Evolutionary conservation across 2,113 vertebrate species (phyloP), one percentile per base, ranked within the genome.

Genomic region (Garra rufa): DNA sequence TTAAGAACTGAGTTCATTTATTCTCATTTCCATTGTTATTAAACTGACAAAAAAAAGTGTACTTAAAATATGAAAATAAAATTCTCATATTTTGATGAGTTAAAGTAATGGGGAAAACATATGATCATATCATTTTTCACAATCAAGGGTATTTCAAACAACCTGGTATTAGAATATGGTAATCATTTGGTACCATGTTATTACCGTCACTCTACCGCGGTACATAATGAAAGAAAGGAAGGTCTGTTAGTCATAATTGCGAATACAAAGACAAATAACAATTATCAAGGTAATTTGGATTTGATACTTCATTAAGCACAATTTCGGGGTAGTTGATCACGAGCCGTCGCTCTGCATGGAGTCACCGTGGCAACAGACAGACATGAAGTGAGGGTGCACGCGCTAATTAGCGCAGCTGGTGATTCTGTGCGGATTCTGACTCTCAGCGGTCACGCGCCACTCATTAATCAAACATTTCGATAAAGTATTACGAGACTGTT

Each of bases 251-350:
- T 92, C 86, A 85, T 89, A 92, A 90, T 91, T 78, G 85, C 71
- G 57, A 87, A 87, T 81, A 88, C 87, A 88, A 19, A 87, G 65
- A 82, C 80, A 84, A 85, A 90, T 90, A 91, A 90, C 92, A 93
- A 94, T 92, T 90, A 93, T 91, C 88, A 82, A 90, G 91, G 93
- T 93, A 88, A 92, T 91, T 90, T 88, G 73, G 87, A 94, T 94
- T 92, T 92, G 86, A 90, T 91, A 89, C 91, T 93, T 92, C 92
- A 94, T 94, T 93, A 93, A 90, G 44, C 89, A 88, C 65, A 89
- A 83, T 89, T 92, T 92, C 67, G 83, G 92, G 87, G 85, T 82
- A 88, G 85, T 85, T 91, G 91, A 91, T 92, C 90, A 89, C 82
- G 76, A 86, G 85, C 38, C 83, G 9, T 85, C 44, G 75, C 85